These are phyloP conservation scores for Furcula furcula DNA, from an alignment of 2,888 invertebrate genomes.

Conservation along the genomic window DNA sequence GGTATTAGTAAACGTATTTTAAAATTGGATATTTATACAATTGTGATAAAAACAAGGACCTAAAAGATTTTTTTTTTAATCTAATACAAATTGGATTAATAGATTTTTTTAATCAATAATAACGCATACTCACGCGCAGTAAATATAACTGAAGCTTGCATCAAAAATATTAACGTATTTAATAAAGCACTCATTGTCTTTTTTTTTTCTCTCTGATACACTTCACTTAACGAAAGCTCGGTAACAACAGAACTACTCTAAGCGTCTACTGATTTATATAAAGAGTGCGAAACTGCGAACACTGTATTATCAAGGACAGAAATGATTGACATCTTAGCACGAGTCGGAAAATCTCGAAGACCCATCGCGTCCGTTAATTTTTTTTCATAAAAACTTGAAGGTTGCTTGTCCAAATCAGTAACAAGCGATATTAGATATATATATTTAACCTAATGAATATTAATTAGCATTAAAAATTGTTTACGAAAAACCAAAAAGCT, in stretches of 20 bases:
- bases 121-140: conserved; percentile 48
- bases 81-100: no score
- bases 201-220: no score
- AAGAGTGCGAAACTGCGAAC: conserved; percentile 29
- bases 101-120: no score
- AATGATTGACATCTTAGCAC: conserved; percentile 10
- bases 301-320: conserved; percentile 31
- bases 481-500: no score
- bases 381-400: neutral
- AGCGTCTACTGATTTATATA: conserved; percentile 35
- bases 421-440: no score
- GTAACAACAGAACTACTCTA: conserved; percentile 26
- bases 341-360: neutral
- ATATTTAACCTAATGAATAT: no score
- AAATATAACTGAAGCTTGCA: conserved; percentile 33
- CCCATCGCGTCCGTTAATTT: neutral
- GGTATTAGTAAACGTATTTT: no score
- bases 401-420: no score
- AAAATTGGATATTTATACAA: no score
- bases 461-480: no score
- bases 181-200: conserved; percentile 41
- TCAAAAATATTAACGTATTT: conserved; percentile 29
- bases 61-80: no score
- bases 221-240: conserved; percentile 35
- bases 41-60: conserved; percentile 4